A percentile compares a stretch with the other conserved stretches of the same genome.
phyloP scores from a whole-genome alignment of 1,140 invertebrate species.

The Mamestra configurata region DNA sequence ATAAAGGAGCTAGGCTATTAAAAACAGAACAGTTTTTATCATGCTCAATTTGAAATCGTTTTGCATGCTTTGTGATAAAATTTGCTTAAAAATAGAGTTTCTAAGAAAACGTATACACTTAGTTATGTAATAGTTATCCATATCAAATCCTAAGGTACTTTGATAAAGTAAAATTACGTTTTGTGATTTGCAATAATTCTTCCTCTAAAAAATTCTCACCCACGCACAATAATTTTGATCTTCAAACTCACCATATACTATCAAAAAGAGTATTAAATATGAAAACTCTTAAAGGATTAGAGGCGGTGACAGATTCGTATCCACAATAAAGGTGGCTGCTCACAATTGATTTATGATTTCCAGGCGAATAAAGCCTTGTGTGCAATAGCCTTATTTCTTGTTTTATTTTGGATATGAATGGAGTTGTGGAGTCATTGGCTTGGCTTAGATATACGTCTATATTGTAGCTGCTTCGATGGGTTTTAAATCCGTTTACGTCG shows the following conservation, averaged over 20 bases:
- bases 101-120: too few species aligned
- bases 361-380: conserved; percentile 74
- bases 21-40: too few species aligned
- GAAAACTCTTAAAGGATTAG: conserved; percentile 82
- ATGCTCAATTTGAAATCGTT: too few species aligned
- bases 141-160: too few species aligned
- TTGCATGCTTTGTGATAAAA: too few species aligned
- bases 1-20: too few species aligned
- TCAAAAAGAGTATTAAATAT: conserved; percentile 68
- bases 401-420: conserved; percentile 66
- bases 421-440: conserved; percentile 70
- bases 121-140: too few species aligned
- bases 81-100: too few species aligned
- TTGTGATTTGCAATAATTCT: too few species aligned
- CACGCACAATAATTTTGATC: conserved; percentile 45
- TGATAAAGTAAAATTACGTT: too few species aligned
- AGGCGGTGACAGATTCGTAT: conserved; percentile 80
- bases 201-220: too few species aligned
- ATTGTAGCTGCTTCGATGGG: conserved; percentile 46
- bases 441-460: conserved; percentile 52
- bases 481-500: conserved; percentile 36
- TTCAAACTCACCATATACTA: conserved; percentile 60
- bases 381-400: conserved; percentile 50
- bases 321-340: conserved; percentile 70
- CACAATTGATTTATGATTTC: conserved; percentile 81